phyloP scores from a whole-genome alignment of 2,113 vertebrate species.

The Podarcis raffonei region DNA sequence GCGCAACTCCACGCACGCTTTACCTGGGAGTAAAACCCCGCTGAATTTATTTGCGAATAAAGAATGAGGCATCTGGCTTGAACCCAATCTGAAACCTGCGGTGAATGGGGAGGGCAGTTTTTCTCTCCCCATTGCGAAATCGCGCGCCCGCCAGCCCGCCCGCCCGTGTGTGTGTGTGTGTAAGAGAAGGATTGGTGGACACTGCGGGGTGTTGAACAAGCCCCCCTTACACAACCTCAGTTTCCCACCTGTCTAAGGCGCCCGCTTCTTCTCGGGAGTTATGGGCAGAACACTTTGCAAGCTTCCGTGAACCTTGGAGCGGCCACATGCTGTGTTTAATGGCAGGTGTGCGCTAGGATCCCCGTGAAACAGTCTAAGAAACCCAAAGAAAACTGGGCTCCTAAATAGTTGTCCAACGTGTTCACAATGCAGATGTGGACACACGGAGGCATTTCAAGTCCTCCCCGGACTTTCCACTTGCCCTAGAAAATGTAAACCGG shows the following conservation, averaged over 20 bases:
- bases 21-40: background rate
- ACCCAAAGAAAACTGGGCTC: background rate
- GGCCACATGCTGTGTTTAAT: background rate
- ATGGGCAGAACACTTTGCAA: fast-evolving
- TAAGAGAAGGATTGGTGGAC: too few relatives aligned
- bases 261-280: too few relatives aligned
- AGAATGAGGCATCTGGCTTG: background rate
- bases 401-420: background rate
- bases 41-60: background rate
- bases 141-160: too few relatives aligned
- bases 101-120: background rate
- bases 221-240: background rate
- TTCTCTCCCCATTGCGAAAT: background rate
- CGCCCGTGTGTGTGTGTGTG: too few relatives aligned
- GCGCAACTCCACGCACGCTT: background rate
- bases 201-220: background rate
- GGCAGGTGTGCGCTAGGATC: background rate
- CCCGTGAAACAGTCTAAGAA: too few relatives aligned
- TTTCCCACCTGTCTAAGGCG: background rate
- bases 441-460: background rate
- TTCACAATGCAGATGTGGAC: too few relatives aligned
- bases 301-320: background rate
- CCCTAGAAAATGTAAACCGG: background rate
- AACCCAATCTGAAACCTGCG: background rate
- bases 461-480: background rate